Conservation (phyloP, 2,113 vertebrate genomes). For the Seriola quinqueradiata region DNA sequence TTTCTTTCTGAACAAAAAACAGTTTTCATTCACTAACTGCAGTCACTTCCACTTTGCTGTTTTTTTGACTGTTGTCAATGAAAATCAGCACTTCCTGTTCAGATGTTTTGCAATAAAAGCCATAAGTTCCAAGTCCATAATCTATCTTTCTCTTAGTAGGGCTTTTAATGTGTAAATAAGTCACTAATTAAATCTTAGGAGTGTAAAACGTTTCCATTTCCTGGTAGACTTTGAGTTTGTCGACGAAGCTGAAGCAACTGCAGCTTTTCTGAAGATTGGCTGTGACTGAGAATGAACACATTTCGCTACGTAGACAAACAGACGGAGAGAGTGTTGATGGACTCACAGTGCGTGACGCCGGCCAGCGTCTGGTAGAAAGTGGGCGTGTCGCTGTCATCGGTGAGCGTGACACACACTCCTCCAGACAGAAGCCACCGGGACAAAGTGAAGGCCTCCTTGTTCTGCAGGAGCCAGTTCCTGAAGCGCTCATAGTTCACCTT, state of each 20-base stretch:
- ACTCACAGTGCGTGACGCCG: constrained; percentile 98
- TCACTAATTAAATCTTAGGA: too few relatives aligned
- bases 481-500: constrained; percentile 99
- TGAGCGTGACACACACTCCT: constrained; percentile 96
- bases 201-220: too few relatives aligned
- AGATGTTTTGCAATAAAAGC: not conserved
- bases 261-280: too few relatives aligned
- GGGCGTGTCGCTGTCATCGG: constrained; percentile 98
- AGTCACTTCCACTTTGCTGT: not conserved
- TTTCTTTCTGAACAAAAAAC: too few relatives aligned
- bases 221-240: too few relatives aligned
- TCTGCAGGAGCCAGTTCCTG: constrained; percentile 94
- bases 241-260: too few relatives aligned
- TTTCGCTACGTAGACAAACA: not conserved
- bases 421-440: constrained; percentile 97
- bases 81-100: not conserved
- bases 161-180: not conserved
- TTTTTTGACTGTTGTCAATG: not conserved
- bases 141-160: not conserved
- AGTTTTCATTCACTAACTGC: not conserved
- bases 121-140: too few relatives aligned
- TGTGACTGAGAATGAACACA: too few relatives aligned
- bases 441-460: constrained; percentile 97
- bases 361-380: constrained; percentile 99
- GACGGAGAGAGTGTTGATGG: not conserved